Percentiles rank a stretch among this genome's conserved stretches.
These are phyloP conservation scores for Syngnathus scovelli DNA, from an alignment of 2,113 vertebrate genomes.

Conservation along the genomic window DNA sequence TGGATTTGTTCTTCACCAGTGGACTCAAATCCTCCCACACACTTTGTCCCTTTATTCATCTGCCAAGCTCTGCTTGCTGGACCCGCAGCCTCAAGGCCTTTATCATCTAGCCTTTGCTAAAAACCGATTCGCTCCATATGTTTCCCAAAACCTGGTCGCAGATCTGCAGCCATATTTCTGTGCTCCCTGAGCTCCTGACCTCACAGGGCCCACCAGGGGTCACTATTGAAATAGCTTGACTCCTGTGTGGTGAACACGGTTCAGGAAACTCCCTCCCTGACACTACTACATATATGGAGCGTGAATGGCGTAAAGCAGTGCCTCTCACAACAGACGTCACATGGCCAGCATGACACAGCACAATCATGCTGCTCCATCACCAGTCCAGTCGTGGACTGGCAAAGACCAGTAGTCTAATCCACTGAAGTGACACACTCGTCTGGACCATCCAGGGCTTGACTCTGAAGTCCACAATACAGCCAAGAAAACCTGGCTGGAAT, in stretches of 20 bases:
- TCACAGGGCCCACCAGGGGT: conserved; percentile 4
- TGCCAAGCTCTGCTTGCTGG: conserved; percentile 2
- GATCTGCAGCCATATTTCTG: conserved; percentile 31
- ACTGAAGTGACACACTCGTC: conserved; percentile 22
- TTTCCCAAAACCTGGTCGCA: conserved; percentile 14
- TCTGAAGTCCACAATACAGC: conserved; percentile 35
- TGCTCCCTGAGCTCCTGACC: conserved; percentile 37
- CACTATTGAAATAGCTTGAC: conserved; percentile 15
- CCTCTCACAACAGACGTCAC: conserved; percentile 25
- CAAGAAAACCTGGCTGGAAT: conserved; percentile 51
- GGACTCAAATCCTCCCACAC: neutral
- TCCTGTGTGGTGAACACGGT: conserved; percentile 28
- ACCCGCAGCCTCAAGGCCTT: conserved; percentile 13
- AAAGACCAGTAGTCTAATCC: conserved; percentile 11
- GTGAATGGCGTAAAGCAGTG: conserved; percentile 1
- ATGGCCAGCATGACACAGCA: conserved; percentile 41
- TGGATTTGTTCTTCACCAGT: conserved; percentile 12
- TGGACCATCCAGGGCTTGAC: conserved; percentile 30
- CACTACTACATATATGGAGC: conserved; percentile 22
- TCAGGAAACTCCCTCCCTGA: conserved; percentile 28
- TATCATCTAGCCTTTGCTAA: conserved; percentile 4
- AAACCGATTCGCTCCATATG: conserved; percentile 3
- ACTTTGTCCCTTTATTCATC: neutral
- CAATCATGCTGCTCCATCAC: conserved; percentile 11
- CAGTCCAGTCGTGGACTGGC: conserved; percentile 25